Percentiles rank a stretch among this genome's conserved stretches.
Conservation (phyloP, 2,797 vertebrate genomes). For the Rhadinocentrus ornatus region DNA sequence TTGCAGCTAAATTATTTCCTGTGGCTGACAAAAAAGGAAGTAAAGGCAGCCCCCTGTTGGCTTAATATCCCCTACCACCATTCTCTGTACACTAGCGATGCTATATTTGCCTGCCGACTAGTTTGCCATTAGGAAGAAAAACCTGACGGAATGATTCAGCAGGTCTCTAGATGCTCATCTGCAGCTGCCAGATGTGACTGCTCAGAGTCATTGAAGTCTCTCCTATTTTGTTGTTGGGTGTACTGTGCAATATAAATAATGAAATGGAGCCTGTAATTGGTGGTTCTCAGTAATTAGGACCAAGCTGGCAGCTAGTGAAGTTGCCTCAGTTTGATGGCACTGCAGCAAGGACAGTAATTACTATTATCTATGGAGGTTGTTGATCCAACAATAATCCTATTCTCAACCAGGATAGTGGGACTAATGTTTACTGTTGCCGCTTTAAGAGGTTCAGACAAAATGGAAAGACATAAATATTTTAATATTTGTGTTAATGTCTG, state of each 20-base stretch:
- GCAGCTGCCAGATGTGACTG: slow-evolving; percentile 66
- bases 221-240: slow-evolving; percentile 79
- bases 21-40: slow-evolving; percentile 70
- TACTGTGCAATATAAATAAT: slow-evolving; percentile 82
- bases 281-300: slow-evolving; percentile 85
- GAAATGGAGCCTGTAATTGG: slow-evolving; percentile 83
- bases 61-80: slow-evolving; percentile 21
- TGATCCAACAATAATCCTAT: slow-evolving; percentile 80
- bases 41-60: slow-evolving; percentile 32
- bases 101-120: slow-evolving; percentile 41
- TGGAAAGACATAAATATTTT: slow-evolving; percentile 44
- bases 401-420: slow-evolving; percentile 64
- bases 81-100: slow-evolving; percentile 20
- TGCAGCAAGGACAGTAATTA: slow-evolving; percentile 78
- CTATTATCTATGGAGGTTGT: slow-evolving; percentile 82
- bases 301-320: slow-evolving; percentile 80
- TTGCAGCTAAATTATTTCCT: slow-evolving; percentile 66
- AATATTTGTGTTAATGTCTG: slow-evolving; percentile 39
- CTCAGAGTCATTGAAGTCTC: slow-evolving; percentile 72
- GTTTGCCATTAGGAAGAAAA: slow-evolving; percentile 27
- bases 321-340: slow-evolving; percentile 75
- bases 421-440: slow-evolving; percentile 58
- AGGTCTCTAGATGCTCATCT: slow-evolving; percentile 55
- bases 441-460: slow-evolving; percentile 48
- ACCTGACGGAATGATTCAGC: slow-evolving; percentile 57